Conservation (phyloP, 2,888 invertebrate species). For the Ophion ellenae region DNA sequence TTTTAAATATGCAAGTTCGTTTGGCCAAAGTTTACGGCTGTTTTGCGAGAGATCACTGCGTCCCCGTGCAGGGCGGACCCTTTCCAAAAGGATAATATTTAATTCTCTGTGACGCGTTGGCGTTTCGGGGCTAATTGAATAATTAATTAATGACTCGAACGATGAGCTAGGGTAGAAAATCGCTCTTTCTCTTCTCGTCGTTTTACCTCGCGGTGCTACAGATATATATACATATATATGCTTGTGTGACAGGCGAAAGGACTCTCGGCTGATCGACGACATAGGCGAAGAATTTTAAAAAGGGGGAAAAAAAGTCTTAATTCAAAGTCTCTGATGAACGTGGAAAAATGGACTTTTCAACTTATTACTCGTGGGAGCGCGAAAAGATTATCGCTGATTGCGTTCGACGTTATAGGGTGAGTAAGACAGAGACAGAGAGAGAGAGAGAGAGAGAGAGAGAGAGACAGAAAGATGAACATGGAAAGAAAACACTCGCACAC, state of each 20-base stretch:
- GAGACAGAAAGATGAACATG: constrained; percentile 21
- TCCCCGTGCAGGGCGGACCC: not conserved
- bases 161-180: constrained; percentile 28
- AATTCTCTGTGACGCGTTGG: constrained; percentile 51
- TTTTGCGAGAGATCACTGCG: not conserved
- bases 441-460: constrained; percentile 11
- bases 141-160: constrained; percentile 61
- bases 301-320: constrained; percentile 41
- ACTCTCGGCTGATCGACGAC: constrained; percentile 14
- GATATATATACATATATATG: not conserved
- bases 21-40: constrained; percentile 5
- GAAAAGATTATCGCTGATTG: constrained; percentile 69
- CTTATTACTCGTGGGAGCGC: constrained; percentile 63
- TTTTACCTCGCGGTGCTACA: not conserved
- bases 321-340: constrained; percentile 64
- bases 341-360: constrained; percentile 68
- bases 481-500: constrained; percentile 22
- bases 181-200: constrained; percentile 5
- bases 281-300: constrained; percentile 6
- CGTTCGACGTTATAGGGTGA: constrained; percentile 28
- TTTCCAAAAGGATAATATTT: constrained; percentile 51
- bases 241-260: not conserved
- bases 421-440: constrained; percentile 44
- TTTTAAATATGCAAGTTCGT: constrained; percentile 32
- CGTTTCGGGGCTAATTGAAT: constrained; percentile 63